Evolutionary conservation across 2,113 vertebrate species (phyloP).

Genomic region (Mesembrinibis cayennensis): DNA sequence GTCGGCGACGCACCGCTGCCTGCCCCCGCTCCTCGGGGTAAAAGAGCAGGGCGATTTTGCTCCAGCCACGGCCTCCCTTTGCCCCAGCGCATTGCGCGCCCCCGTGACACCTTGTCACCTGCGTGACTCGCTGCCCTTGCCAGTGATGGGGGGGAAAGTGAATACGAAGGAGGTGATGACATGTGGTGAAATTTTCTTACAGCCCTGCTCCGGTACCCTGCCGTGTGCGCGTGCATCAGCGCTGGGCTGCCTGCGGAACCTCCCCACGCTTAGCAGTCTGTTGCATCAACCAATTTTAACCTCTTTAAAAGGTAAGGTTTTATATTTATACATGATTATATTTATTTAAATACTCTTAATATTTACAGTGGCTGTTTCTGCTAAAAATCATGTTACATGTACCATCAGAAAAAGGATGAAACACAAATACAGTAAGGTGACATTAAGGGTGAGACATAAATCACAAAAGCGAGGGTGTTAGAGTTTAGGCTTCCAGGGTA

Average conservation of each 20-base stretch:
- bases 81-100: accelerated
- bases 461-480: not conserved
- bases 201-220: not conserved
- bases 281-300: not conserved
- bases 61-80: accelerated
- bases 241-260: not conserved
- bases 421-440: not conserved
- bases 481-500: not conserved
- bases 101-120: not conserved
- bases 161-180: not conserved
- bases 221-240: accelerated
- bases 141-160: not conserved
- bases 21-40: accelerated
- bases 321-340: not conserved
- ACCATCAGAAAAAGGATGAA: not conserved
- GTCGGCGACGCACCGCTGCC: accelerated
- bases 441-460: not conserved
- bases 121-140: not conserved
- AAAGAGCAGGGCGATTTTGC: not conserved
- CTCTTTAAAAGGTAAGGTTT: conserved; percentile 12
- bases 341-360: conserved; percentile 54
- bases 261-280: not conserved
- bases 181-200: accelerated
- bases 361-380: conserved; percentile 41
- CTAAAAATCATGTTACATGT: conserved; percentile 4